Base-by-base conservation (phyloP, 2,113 vertebrate genomes). In the Salvelinus namaycush region DNA sequence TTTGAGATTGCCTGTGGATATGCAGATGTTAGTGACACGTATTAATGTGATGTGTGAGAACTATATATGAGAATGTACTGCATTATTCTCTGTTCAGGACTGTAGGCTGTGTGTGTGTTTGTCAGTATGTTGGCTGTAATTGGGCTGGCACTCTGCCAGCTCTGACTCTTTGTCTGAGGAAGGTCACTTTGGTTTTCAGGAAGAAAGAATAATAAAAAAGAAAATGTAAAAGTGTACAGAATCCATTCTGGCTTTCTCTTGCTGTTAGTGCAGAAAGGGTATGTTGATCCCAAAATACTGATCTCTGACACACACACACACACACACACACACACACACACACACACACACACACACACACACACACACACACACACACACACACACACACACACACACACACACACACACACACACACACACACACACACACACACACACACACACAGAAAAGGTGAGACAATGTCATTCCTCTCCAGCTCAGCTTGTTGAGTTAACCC, bases 131-230 rank as follows among this genome's bases (percentile, higher is more conserved):
- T 54, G 70, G 77, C 39, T 62, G 72, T 68, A 76, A 72, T 73
- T 70, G 48, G 71, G 22, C 66, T 80, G 81, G 70, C 65, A 39
- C 9, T 31, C 14, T 29, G 69, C 72, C 76, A 76, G 74, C 66
- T 34, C 75, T 76, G 72, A 68, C 72, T 74, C 62, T 59, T 39
- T 75, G 59, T 51, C 66, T 81, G 68, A 80, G 62, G 82, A 87
- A 82, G 79, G 77, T 82, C 51, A 77, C 54, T 64, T 77, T 59
- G 72, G 75, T 34, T 71, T 79, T 29, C 20, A 73, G 75, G 70
- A 62, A 16, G 60, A 68, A 83, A 67, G 66, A 87, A 78, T 78
- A 64, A 27, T 48, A 71, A 57, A 72, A 82, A 76, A 72, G 31
- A 68, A 57, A 59, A 49, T 24, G 20, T 13, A 62, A 29, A 67